Conservation (phyloP, 2,888 invertebrate genomes). For the Cerceris rybyensis region DNA sequence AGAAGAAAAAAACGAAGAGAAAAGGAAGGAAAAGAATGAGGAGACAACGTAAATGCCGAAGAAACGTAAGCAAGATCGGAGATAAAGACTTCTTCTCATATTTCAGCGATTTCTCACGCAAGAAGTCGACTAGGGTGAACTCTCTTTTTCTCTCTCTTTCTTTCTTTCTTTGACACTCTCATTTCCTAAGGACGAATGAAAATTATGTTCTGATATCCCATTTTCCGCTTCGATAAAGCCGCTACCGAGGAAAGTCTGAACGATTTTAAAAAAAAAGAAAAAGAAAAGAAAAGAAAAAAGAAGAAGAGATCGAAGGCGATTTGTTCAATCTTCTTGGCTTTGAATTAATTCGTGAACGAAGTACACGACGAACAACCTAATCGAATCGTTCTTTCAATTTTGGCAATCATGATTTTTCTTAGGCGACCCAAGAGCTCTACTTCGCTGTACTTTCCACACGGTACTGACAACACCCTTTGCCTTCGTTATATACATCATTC, state of each 20-base stretch:
- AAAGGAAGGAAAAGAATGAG: neutral
- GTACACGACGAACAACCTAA: slow-evolving; percentile 14
- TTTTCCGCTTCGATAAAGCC: slow-evolving; percentile 30
- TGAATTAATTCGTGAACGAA: slow-evolving; percentile 5
- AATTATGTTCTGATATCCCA: neutral
- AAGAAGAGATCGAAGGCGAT: neutral
- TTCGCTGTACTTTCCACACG: slow-evolving; percentile 29
- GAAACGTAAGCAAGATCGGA: neutral
- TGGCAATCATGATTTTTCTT: slow-evolving; percentile 29
- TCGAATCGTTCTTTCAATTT: slow-evolving; percentile 24
- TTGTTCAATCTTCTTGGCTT: neutral
- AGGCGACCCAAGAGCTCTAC: slow-evolving; percentile 52
- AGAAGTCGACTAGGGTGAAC: slow-evolving; percentile 61
- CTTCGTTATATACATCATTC: slow-evolving; percentile 19
- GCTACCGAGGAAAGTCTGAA: slow-evolving; percentile 37
- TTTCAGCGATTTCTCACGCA: slow-evolving; percentile 61
- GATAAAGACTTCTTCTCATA: slow-evolving; percentile 15
- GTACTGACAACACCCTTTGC: slow-evolving; percentile 25
- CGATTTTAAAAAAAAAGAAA: neutral
- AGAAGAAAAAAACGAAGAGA: neutral
- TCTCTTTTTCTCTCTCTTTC: neutral
- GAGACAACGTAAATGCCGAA: neutral
- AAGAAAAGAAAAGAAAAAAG: slow-evolving; percentile 5
- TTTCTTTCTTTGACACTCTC: slow-evolving; percentile 38
- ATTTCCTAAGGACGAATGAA: slow-evolving; percentile 56